Conservation (phyloP, 2,888 invertebrate genomes). For the Monochamus alternatus region DNA sequence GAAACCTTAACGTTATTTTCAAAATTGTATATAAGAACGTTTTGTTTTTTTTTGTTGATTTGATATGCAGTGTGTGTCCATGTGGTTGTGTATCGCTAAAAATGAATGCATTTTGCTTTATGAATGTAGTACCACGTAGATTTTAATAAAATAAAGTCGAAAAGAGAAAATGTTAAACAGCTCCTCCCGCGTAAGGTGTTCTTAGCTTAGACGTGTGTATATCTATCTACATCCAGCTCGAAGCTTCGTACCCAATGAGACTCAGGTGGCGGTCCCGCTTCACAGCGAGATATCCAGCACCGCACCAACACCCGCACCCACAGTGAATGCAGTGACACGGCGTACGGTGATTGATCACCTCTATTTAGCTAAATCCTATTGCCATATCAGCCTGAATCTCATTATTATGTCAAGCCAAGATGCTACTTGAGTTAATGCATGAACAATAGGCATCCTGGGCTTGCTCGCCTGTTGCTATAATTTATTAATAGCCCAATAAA, state of each 20-base stretch:
- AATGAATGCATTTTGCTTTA: too few relatives aligned
- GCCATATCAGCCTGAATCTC: slow-evolving; percentile 71
- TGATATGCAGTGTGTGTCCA: too few relatives aligned
- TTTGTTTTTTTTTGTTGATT: too few relatives aligned
- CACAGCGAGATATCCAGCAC: slow-evolving; percentile 63
- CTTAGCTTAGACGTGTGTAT: slow-evolving; percentile 23
- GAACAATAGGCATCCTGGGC: slow-evolving; percentile 69
- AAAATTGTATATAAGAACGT: too few relatives aligned
- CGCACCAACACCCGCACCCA: slow-evolving; percentile 51
- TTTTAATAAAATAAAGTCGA: background rate
- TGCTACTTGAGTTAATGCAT: slow-evolving; percentile 71
- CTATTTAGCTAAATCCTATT: slow-evolving; percentile 70
- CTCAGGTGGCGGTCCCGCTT: slow-evolving; percentile 67
- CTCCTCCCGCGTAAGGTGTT: slow-evolving; percentile 2
- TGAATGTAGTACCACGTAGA: background rate
- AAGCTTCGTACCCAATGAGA: slow-evolving; percentile 47
- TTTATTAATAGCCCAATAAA: slow-evolving; percentile 72
- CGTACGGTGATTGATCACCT: slow-evolving; percentile 70
- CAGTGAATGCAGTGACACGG: slow-evolving; percentile 68
- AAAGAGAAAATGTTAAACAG: background rate
- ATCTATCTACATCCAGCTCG: slow-evolving; percentile 29
- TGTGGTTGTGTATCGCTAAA: too few relatives aligned
- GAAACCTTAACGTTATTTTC: too few relatives aligned
- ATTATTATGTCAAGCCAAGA: slow-evolving; percentile 72
- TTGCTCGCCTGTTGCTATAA: slow-evolving; percentile 71